Percentiles rank a stretch among this genome's conserved stretches.
Evolutionary conservation across 2,797 vertebrate species (phyloP).

Genomic region (Lagocephalus sceleratus): DNA sequence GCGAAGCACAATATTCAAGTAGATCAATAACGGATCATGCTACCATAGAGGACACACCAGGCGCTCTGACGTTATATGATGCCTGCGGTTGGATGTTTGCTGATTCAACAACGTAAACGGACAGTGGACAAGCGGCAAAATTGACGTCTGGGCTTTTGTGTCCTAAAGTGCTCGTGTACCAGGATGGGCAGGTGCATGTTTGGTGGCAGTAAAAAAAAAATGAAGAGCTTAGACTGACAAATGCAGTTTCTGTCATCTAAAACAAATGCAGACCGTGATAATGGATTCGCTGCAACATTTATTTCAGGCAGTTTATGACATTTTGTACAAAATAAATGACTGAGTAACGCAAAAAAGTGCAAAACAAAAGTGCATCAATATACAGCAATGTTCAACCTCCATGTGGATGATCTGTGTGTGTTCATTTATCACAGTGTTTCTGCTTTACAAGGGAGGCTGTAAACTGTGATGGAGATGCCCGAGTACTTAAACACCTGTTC

Average conservation of each 20-base stretch:
- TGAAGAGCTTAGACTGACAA: neutral
- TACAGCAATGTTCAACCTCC: conserved; percentile 5
- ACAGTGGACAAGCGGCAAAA: conserved; percentile 17
- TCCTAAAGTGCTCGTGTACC: neutral
- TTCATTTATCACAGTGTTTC: conserved; percentile 49
- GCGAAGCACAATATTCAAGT: conserved; percentile 42
- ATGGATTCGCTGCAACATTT: conserved; percentile 22
- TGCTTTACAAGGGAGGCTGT: conserved; percentile 69
- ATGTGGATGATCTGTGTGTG: conserved; percentile 27
- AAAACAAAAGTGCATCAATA: conserved; percentile 16
- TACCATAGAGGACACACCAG: conserved; percentile 43
- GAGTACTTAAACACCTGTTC: conserved; percentile 83
- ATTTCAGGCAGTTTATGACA: conserved; percentile 27
- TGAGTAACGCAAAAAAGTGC: too few relatives aligned
- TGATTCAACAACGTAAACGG: conserved; percentile 33
- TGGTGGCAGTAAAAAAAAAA: too few relatives aligned
- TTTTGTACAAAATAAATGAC: neutral
- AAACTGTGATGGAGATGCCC: conserved; percentile 85
- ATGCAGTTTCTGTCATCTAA: neutral
- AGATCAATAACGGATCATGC: conserved; percentile 58
- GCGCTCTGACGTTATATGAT: conserved; percentile 36
- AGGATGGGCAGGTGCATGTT: too few relatives aligned
- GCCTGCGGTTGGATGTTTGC: conserved; percentile 31
- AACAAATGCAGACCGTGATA: conserved; percentile 1
- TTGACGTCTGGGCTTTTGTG: conserved; percentile 12